phyloP scores from a whole-genome alignment of 1,140 invertebrate genomes.

The Chlorops oryzae region DNA sequence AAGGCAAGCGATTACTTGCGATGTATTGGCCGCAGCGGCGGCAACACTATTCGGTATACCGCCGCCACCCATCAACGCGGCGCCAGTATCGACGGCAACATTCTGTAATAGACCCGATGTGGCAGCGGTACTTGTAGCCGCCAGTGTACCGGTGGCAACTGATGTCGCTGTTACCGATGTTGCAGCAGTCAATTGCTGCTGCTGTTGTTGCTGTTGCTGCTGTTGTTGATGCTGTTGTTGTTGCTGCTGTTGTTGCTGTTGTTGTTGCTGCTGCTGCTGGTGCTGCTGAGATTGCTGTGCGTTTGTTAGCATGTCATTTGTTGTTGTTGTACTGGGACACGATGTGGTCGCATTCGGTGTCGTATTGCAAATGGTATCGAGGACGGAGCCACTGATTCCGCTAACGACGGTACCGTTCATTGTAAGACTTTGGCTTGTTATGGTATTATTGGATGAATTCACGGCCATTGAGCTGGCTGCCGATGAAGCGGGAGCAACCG shows the following conservation, averaged over 20 bases:
- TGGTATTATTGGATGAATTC: background rate
- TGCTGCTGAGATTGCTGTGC: slow-evolving; percentile 21
- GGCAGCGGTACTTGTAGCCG: slow-evolving; percentile 22
- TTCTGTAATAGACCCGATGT: slow-evolving; percentile 10
- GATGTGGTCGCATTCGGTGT: background rate
- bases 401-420: background rate
- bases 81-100: slow-evolving; percentile 8
- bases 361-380: background rate
- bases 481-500: no score
- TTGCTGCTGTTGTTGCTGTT: slow-evolving; percentile 20
- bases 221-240: slow-evolving; percentile 14
- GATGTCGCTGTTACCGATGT: slow-evolving; percentile 39
- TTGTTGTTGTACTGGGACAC: slow-evolving; percentile 29
- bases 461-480: background rate
- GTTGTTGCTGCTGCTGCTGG: slow-evolving; percentile 18
- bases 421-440: slow-evolving; percentile 3
- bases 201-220: slow-evolving; percentile 19
- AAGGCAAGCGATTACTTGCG: slow-evolving; percentile 43
- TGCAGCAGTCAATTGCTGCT: slow-evolving; percentile 17
- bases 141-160: slow-evolving; percentile 34
- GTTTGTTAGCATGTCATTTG: slow-evolving; percentile 12
- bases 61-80: slow-evolving; percentile 8
- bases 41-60: slow-evolving; percentile 14
- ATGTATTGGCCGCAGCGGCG: slow-evolving; percentile 26
- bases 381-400: background rate